Evolutionary conservation across 2,797 vertebrate species (phyloP).

Genomic region (Sebastes minor): DNA sequence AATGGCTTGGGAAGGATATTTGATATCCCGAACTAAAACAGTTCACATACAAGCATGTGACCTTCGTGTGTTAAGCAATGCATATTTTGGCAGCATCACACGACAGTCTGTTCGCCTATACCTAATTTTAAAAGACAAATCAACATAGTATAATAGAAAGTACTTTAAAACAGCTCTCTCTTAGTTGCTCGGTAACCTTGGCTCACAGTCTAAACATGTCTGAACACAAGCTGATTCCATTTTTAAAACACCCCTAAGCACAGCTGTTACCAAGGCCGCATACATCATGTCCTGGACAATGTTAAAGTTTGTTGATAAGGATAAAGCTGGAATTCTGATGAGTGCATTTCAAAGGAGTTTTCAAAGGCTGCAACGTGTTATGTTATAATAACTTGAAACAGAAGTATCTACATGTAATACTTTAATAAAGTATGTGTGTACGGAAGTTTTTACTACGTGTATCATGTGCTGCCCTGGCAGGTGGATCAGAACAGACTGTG

Average conservation of each 20-base stretch:
- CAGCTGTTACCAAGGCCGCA: conserved; percentile 9
- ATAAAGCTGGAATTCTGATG: background rate
- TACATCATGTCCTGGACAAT: background rate
- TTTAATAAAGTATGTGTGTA: background rate
- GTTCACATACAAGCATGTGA: conserved; percentile 56
- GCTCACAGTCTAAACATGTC: conserved; percentile 5
- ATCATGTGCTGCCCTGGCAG: conserved; percentile 24
- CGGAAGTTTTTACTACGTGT: background rate
- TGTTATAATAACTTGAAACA: background rate
- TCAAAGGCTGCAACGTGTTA: background rate
- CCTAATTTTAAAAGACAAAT: background rate
- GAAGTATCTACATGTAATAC: background rate
- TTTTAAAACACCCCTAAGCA: conserved; percentile 13
- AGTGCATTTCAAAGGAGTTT: background rate
- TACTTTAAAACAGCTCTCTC: background rate
- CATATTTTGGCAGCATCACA: conserved; percentile 15
- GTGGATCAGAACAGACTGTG: conserved; percentile 8
- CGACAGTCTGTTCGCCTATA: background rate
- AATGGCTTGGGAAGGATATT: conserved; percentile 54
- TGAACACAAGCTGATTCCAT: conserved; percentile 4
- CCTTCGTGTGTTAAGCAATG: conserved; percentile 7
- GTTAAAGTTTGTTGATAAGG: background rate
- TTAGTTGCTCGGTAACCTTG: background rate
- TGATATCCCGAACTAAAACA: conserved; percentile 68
- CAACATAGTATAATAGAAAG: background rate